Evolutionary conservation across 2,888 invertebrate genomes (phyloP).

Genomic region (Patella depressa): DNA sequence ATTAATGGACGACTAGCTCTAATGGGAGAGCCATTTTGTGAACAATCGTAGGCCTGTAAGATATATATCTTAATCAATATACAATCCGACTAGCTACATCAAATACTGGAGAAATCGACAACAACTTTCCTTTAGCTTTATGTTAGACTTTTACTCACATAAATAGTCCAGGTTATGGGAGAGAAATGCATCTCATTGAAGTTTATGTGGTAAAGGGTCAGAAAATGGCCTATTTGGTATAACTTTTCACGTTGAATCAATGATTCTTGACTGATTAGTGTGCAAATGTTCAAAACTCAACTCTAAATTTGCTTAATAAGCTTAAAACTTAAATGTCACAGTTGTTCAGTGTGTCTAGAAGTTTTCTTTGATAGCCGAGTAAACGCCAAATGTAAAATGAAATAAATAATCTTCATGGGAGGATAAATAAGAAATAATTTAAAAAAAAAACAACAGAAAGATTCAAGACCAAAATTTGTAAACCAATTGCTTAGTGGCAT

Average conservation of each 20-base stretch:
- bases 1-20: background rate
- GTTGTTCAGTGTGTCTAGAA: too few species aligned
- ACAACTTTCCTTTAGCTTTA: background rate
- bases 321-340: too few species aligned
- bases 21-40: conserved; percentile 9
- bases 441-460: too few species aligned
- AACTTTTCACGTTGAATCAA: conserved; percentile 1
- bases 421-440: too few species aligned
- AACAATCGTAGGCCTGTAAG: background rate
- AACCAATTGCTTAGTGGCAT: too few species aligned
- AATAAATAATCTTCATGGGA: too few species aligned
- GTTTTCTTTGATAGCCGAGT: too few species aligned
- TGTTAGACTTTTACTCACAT: background rate
- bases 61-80: conserved; percentile 11
- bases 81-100: background rate
- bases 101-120: background rate
- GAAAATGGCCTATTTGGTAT: background rate
- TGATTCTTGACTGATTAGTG: too few species aligned
- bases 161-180: background rate
- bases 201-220: conserved; percentile 1
- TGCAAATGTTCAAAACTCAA: too few species aligned
- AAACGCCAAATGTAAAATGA: too few species aligned
- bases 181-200: background rate
- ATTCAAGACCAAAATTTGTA: too few species aligned
- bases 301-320: too few species aligned